A percentile compares a stretch with the other conserved stretches of the same genome.
These are phyloP conservation scores for Prochilodus magdalenae DNA, from an alignment of 2,113 vertebrate genomes.

Conservation along the genomic window DNA sequence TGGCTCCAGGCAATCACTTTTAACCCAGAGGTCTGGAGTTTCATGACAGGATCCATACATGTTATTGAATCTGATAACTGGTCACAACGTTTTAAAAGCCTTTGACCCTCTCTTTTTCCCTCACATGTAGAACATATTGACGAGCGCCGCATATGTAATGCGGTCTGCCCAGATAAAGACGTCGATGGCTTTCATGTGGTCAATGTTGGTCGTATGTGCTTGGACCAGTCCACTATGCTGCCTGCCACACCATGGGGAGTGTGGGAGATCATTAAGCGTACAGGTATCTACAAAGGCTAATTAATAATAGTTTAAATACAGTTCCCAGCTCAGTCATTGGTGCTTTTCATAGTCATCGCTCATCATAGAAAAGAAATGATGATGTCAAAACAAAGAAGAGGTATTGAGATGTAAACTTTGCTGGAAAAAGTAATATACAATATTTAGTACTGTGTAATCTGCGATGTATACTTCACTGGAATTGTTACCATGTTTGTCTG, in stretches of 20 bases:
- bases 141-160: constrained; percentile 90
- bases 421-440: too few relatives aligned
- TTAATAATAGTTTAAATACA: neutral
- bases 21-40: neutral
- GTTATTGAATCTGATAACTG: neutral
- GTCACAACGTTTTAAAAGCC: neutral
- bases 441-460: too few relatives aligned
- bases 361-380: too few relatives aligned
- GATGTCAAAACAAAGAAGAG: too few relatives aligned
- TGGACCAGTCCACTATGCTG: constrained; percentile 94
- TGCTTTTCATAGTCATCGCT: neutral
- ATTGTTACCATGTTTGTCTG: too few relatives aligned
- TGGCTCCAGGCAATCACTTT: neutral
- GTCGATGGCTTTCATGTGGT: constrained; percentile 97
- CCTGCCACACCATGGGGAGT: constrained; percentile 95
- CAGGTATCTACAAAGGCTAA: constrained; percentile 73
- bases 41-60: neutral
- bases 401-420: too few relatives aligned
- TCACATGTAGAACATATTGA: constrained; percentile 86
- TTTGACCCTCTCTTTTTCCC: neutral
- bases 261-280: constrained; percentile 95
- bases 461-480: too few relatives aligned
- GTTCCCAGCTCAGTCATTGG: neutral
- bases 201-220: constrained; percentile 94
- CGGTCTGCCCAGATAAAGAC: constrained; percentile 90